Conservation (phyloP, 2,113 vertebrate genomes). For the Ochotona princeps region DNA sequence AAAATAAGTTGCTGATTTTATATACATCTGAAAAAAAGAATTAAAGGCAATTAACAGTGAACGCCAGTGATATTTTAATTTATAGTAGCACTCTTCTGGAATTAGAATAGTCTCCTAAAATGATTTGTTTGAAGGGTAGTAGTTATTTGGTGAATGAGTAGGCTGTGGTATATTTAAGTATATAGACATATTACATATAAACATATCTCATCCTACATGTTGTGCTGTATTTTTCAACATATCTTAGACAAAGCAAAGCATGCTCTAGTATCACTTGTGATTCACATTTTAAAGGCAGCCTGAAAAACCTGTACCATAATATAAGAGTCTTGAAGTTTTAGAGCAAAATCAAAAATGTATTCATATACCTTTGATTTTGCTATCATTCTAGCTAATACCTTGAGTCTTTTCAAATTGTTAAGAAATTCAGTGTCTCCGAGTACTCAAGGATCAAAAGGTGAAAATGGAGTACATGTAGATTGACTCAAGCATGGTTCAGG, state of each 20-base stretch:
- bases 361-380: conserved; percentile 3
- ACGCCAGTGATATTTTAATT: conserved; percentile 17
- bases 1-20: conserved; percentile 50
- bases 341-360: not conserved
- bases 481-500: not conserved
- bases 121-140: not conserved
- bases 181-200: not conserved
- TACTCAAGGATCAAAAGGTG: not conserved
- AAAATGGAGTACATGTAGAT: not conserved
- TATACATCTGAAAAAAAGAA: not conserved
- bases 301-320: not conserved
- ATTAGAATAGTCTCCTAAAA: not conserved
- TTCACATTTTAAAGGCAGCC: conserved; percentile 11
- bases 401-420: conserved; percentile 21
- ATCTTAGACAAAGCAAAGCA: conserved; percentile 14
- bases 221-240: not conserved
- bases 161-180: not conserved
- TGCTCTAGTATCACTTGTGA: not conserved
- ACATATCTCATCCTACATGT: not conserved
- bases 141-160: conserved; percentile 27
- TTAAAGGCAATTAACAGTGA: conserved; percentile 37
- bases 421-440: conserved; percentile 47
- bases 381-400: not conserved
- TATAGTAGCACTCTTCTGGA: not conserved
- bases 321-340: conserved; percentile 37